Percentiles rank a stretch among this genome's conserved stretches.
Conservation (phyloP, 2,113 vertebrate species). For the Thalassoma bifasciatum region DNA sequence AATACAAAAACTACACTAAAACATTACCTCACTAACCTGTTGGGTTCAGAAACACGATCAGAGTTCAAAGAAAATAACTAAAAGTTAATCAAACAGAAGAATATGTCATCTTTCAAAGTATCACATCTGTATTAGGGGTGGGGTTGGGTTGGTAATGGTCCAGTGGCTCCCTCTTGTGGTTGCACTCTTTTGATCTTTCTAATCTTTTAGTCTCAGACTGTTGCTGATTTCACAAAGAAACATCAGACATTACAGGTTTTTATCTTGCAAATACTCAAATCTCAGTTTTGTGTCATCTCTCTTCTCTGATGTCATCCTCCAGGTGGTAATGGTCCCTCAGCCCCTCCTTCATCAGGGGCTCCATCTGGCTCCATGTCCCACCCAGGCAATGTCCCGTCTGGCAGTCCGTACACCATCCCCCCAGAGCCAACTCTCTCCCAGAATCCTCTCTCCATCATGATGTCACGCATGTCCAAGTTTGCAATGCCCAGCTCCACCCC, state of each 20-base stretch:
- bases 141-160: slow-evolving; percentile 46
- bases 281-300: slow-evolving; percentile 12
- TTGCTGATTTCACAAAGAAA: background rate
- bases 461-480: slow-evolving; percentile 99
- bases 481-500: slow-evolving; percentile 99
- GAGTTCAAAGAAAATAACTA: background rate
- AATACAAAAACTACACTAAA: too few relatives aligned
- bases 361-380: slow-evolving; percentile 80
- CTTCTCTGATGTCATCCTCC: slow-evolving; percentile 13
- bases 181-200: background rate
- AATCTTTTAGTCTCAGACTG: background rate
- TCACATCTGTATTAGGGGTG: slow-evolving; percentile 54
- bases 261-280: background rate
- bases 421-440: slow-evolving; percentile 98
- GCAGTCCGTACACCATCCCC: slow-evolving; percentile 96
- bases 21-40: too few relatives aligned
- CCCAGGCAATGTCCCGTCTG: slow-evolving; percentile 88
- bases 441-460: slow-evolving; percentile 99
- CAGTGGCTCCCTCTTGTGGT: slow-evolving; percentile 76
- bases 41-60: background rate
- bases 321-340: slow-evolving; percentile 92
- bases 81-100: background rate
- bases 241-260: background rate
- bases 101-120: slow-evolving; percentile 10
- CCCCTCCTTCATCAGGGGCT: slow-evolving; percentile 89